phyloP scores from a whole-genome alignment of 2,113 vertebrate genomes.

The Polypterus bichir region DNA sequence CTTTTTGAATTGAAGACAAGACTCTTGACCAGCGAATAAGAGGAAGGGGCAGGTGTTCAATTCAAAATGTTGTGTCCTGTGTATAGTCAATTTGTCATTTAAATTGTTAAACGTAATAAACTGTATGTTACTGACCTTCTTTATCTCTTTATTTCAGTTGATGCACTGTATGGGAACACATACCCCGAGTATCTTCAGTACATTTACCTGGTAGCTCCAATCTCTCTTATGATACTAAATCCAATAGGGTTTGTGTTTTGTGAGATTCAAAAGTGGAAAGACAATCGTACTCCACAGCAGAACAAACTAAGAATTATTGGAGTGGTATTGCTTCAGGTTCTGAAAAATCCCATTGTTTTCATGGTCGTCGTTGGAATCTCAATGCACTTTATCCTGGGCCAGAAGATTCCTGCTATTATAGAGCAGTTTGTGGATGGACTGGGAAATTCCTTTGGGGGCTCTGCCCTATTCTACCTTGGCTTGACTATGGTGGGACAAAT shows the following conservation, averaged over 20 bases:
- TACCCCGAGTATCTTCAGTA: conserved; percentile 94
- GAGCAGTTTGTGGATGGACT: conserved; percentile 84
- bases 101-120: too few species aligned
- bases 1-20: too few species aligned
- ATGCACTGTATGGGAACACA: conserved; percentile 83
- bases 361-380: conserved; percentile 86
- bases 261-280: conserved; percentile 87
- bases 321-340: conserved; percentile 67
- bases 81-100: too few species aligned
- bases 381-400: conserved; percentile 77
- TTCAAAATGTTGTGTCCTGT: too few species aligned
- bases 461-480: conserved; percentile 91
- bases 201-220: conserved; percentile 90
- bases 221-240: conserved; percentile 91
- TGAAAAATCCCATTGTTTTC: conserved; percentile 91
- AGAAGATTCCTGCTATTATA: conserved; percentile 74
- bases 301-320: conserved; percentile 70
- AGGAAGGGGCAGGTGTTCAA: too few species aligned
- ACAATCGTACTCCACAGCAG: conserved; percentile 55
- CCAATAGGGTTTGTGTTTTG: conserved; percentile 90
- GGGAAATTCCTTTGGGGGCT: conserved; percentile 85
- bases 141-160: conserved; percentile 58
- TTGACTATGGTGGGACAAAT: conserved; percentile 92
- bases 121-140: conserved; percentile 18
- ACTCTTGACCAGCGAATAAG: too few species aligned